Base-by-base conservation (phyloP, 2,113 vertebrate genomes). In the Pseudorectes ferrugineus region DNA sequence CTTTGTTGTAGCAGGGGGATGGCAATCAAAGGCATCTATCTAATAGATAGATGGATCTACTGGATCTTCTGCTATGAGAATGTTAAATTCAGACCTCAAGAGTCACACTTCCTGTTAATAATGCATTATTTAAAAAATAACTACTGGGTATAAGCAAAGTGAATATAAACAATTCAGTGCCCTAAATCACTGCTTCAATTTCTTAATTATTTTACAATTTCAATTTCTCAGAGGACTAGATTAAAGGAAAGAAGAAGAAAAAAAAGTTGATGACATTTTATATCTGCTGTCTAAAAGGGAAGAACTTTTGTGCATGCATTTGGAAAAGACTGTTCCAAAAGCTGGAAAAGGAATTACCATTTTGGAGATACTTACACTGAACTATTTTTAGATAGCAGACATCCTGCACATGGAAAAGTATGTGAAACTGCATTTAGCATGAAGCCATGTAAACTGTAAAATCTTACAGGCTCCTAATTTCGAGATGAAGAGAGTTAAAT, bases 401-500 rank as follows among this genome's bases (percentile, higher is more conserved):
- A 74, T 95, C 87, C 73, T 95, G 55, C 89, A 26, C 75, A 36
- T 68, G 71, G 62, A 88, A 89, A 65, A 89, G n/a, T 70, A 36
- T 91, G 51, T 85, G 54, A 89, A 85, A 91, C 75, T 96, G 57
- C 78, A 81, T 91, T 95, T 88, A 93, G 48, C 45, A 43, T 79
- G 80, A 94, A 94, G 43, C 54, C 35, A 19, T 88, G 91, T 85
- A 95, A 91, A 81, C 93, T n/a, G 14, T 92, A 88, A 96, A 95
- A 96, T 95, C 85, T 88, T 74, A 65, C 71, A 92, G 86, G 72
- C 65, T 89, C 72, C 54, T 95, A 94, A 97, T 97, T 95, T 88
- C 88, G 79, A 92, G 92, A 89, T 88, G 74, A 92, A 95, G 90
- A 92, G 75, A 96, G 86, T 92, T 97, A 97, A 97, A 97, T 93